Conservation (phyloP, 2,888 invertebrate genomes). For the Sturmia bella region DNA sequence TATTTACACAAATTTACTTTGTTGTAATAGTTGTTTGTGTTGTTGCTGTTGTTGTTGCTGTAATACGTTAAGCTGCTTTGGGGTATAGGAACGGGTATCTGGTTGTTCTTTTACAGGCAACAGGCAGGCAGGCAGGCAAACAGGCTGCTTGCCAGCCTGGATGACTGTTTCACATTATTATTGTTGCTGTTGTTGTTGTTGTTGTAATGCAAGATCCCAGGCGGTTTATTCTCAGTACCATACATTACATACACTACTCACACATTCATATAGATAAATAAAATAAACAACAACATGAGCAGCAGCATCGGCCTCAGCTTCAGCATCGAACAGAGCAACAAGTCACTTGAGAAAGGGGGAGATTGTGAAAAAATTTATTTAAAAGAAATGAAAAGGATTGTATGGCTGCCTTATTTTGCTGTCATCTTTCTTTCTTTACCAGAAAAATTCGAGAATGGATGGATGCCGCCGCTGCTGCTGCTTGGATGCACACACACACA, state of each 20-base stretch:
- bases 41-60: slow-evolving; percentile 20
- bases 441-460: slow-evolving; percentile 47
- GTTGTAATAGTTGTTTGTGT: slow-evolving; percentile 38
- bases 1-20: slow-evolving; percentile 61
- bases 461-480: slow-evolving; percentile 45
- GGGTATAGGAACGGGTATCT: slow-evolving; percentile 61
- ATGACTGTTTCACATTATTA: slow-evolving; percentile 15
- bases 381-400: slow-evolving; percentile 68
- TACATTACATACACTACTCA: slow-evolving; percentile 46
- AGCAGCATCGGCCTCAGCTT: slow-evolving; percentile 1
- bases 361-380: slow-evolving; percentile 44
- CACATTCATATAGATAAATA: slow-evolving; percentile 13
- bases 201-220: slow-evolving; percentile 50
- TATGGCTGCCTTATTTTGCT: slow-evolving; percentile 49
- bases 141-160: slow-evolving; percentile 30
- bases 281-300: slow-evolving; percentile 16
- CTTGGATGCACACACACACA: slow-evolving; percentile 27
- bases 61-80: slow-evolving; percentile 61
- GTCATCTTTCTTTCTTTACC: slow-evolving; percentile 47
- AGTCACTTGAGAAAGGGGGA: slow-evolving; percentile 70
- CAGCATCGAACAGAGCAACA: slow-evolving; percentile 53
- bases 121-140: slow-evolving; percentile 22
- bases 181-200: slow-evolving; percentile 8
- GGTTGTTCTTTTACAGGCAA: slow-evolving; percentile 43
- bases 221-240: slow-evolving; percentile 50